These are phyloP conservation scores for Aphodius sticticus DNA, from an alignment of 2,888 invertebrate species.

Conservation along the genomic window DNA sequence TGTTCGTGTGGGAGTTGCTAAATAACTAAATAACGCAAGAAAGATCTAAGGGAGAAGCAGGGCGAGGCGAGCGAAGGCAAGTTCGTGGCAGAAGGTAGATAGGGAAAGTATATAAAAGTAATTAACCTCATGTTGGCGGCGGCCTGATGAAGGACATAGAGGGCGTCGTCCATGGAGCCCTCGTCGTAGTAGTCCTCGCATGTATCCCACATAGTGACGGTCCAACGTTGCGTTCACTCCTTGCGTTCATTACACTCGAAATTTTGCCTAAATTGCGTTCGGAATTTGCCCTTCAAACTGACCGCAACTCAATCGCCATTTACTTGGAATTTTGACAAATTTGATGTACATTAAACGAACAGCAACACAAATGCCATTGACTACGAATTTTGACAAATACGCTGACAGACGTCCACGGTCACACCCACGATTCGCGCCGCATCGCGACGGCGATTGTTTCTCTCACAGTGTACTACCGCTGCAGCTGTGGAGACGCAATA, in stretches of 20 bases:
- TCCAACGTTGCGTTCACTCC: conserved; percentile 10
- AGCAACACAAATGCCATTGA: conserved; percentile 23
- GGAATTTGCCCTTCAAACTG: conserved; percentile 29
- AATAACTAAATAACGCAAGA: background rate
- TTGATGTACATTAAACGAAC: conserved; percentile 26
- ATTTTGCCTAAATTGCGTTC: conserved; percentile 33
- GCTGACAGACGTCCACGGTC: conserved; percentile 17
- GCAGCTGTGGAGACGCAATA: background rate
- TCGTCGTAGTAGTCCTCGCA: conserved; percentile 37
- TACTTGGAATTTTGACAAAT: conserved; percentile 38
- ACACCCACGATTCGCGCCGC: background rate
- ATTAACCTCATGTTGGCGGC: conserved; percentile 50
- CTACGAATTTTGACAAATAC: conserved; percentile 30
- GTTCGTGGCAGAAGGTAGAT: background rate
- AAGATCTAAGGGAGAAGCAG: background rate
- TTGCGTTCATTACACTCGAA: conserved; percentile 37
- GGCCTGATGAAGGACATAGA: conserved; percentile 44
- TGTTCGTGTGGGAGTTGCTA: background rate
- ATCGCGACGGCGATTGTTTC: conserved; percentile 13
- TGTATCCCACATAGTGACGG: conserved; percentile 34
- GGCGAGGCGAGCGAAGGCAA: background rate
- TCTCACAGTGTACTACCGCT: conserved; percentile 9
- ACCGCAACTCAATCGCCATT: conserved; percentile 31
- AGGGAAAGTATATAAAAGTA: background rate
- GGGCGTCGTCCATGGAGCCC: conserved; percentile 34